Base-by-base conservation (phyloP, 2,113 vertebrate species). In the Pteruthius melanotis region DNA sequence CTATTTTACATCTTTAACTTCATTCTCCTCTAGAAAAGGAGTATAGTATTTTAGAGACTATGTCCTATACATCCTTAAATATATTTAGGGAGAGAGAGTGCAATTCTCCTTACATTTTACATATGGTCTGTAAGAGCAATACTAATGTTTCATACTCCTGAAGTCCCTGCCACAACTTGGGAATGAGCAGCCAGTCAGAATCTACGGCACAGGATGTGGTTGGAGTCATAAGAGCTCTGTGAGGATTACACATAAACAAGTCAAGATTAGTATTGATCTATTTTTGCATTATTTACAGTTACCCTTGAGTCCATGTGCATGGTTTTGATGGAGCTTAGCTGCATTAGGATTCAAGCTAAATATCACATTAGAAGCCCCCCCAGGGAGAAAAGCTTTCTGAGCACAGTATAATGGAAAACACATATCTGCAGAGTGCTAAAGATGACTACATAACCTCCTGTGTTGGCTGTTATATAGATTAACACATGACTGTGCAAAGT, bases 261-360 rank as follows among this genome's bases (percentile, higher is more conserved):
- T 95, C 90, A 83, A 94, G 82, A 97, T 96, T 87, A 87, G 42
- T 92, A 97, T 96, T 96, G 93, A 97, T 94, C 89, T 95, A 86
- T 91, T 97, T 97, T 94, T 97, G 77, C 75, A 94, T 97, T 97
- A 97, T 89, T 97, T 97, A 95, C 91, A 86, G 95, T 97, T 97
- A 83, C 74, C 91, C 86, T 96, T 91, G 70, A 94, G 86, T 93
- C 82, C 75, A 42, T 78, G 56, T 76, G 60, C 59, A 82, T 74
- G 79, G 42, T 94, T 97, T 88, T 94, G 89, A 72, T 91, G 77
- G 87, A 92, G 54, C 72, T 96, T 94, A 87, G 72, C 61, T 79
- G 72, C 64, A 88, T 92, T 89, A 96, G 39, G 77, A 89, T 90
- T 94, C 89, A 79, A 93, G 70, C 76, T 96, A 95, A 96, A 95